Percentiles rank a stretch among this genome's conserved stretches.
phyloP scores from a whole-genome alignment of 1,140 invertebrate species.

The Philopotamus ludificatus region DNA sequence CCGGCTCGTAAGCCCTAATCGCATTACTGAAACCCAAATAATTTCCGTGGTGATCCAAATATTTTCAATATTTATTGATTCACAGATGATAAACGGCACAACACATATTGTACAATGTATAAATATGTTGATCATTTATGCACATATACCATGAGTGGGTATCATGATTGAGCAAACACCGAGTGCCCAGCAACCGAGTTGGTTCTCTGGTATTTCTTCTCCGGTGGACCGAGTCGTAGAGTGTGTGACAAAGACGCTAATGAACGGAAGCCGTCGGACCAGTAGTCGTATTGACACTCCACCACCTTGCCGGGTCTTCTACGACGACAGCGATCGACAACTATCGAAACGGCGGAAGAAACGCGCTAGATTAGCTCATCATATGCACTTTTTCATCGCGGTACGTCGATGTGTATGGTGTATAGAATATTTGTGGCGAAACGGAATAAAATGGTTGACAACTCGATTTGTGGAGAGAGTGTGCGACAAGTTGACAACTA shows the following conservation, averaged over 20 bases:
- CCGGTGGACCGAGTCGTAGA: slow-evolving; percentile 14
- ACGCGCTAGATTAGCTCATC: no score
- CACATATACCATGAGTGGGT: slow-evolving; percentile 21
- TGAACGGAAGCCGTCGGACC: slow-evolving; percentile 41
- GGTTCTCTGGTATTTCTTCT: neutral
- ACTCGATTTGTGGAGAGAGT: no score
- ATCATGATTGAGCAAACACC: slow-evolving; percentile 34
- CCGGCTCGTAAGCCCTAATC: no score
- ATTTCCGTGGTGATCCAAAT: no score
- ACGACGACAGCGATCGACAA: no score
- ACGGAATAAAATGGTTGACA: no score
- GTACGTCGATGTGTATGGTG: no score
- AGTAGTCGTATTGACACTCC: slow-evolving; percentile 36
- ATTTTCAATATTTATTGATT: neutral
- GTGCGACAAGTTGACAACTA: slow-evolving; percentile 14
- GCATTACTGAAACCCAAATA: no score
- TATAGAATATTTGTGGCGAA: no score
- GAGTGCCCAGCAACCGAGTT: neutral
- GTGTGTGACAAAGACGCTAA: slow-evolving; percentile 41
- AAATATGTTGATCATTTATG: slow-evolving; percentile 21
- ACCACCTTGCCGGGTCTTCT: slow-evolving; percentile 2
- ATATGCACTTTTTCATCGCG: neutral
- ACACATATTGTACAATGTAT: neutral
- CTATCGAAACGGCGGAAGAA: no score
- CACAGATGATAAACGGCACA: neutral